phyloP scores from a whole-genome alignment of 1,140 invertebrate genomes.

The Lasioglossum albipes region DNA sequence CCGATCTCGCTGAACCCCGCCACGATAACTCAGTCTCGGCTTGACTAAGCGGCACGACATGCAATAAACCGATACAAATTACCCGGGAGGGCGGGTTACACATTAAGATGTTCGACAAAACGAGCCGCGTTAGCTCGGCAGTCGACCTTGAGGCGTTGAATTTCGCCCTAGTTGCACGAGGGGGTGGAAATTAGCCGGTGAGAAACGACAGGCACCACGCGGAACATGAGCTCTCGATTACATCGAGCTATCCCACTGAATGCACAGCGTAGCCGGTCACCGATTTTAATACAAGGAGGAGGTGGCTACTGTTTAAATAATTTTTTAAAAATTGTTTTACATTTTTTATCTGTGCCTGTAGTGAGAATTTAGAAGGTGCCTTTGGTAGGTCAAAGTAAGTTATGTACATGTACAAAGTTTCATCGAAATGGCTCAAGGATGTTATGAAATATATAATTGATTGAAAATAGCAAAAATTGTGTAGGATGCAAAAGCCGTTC shows the following conservation, averaged over 20 bases:
- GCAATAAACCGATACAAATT: not conserved
- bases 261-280: not conserved
- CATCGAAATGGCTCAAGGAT: too few species aligned
- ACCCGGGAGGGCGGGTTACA: not conserved
- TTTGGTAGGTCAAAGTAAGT: too few species aligned
- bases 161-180: not conserved
- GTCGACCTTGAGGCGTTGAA: not conserved
- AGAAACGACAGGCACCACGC: not conserved
- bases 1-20: not conserved
- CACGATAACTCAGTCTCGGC: not conserved
- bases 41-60: not conserved
- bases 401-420: too few species aligned
- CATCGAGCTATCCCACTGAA: constrained; percentile 25
- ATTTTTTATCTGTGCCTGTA: too few species aligned
- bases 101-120: constrained; percentile 8
- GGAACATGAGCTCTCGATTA: constrained; percentile 16
- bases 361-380: too few species aligned
- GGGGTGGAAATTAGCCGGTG: constrained; percentile 19
- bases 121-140: not conserved
- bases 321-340: too few species aligned
- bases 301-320: too few species aligned
- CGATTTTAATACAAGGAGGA: constrained; percentile 44
- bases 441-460: too few species aligned
- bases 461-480: too few species aligned
- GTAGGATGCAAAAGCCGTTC: too few species aligned